phyloP scores from a whole-genome alignment of 2,797 vertebrate genomes.

The Morelia viridis region DNA sequence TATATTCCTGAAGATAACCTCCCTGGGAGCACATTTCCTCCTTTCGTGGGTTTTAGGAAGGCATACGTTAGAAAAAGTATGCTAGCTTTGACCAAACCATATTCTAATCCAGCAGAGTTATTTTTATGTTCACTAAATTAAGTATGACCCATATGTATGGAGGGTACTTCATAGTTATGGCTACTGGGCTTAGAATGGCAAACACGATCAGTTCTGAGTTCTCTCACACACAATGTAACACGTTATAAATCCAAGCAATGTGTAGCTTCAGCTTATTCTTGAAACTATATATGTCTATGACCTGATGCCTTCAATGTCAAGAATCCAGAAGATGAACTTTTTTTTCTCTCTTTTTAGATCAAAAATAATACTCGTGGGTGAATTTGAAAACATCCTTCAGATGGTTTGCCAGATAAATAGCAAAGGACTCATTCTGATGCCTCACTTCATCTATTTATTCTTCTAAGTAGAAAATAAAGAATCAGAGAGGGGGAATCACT shows the following conservation, averaged over 20 bases:
- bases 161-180: slow-evolving; percentile 20
- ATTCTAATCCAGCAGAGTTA: too few species aligned
- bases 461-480: slow-evolving; percentile 10
- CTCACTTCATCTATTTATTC: not conserved
- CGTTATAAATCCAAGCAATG: slow-evolving; percentile 29
- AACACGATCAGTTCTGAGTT: not conserved
- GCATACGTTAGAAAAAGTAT: not conserved
- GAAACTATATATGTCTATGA: not conserved
- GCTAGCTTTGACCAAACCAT: too few species aligned
- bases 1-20: not conserved
- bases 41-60: not conserved
- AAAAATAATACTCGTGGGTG: not conserved
- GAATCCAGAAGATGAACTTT: not conserved
- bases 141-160: too few species aligned
- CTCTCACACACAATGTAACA: slow-evolving; percentile 3
- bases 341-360: not conserved
- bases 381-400: not conserved
- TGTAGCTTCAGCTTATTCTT: not conserved
- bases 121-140: too few species aligned
- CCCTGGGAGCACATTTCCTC: not conserved
- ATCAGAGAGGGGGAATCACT: not conserved
- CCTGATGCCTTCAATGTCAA: not conserved
- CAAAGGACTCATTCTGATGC: not conserved
- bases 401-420: not conserved
- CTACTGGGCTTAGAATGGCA: not conserved